Percentiles rank a stretch among this genome's conserved stretches.
Conservation (phyloP, 1,140 invertebrate genomes). For the Anastrepha ludens region DNA sequence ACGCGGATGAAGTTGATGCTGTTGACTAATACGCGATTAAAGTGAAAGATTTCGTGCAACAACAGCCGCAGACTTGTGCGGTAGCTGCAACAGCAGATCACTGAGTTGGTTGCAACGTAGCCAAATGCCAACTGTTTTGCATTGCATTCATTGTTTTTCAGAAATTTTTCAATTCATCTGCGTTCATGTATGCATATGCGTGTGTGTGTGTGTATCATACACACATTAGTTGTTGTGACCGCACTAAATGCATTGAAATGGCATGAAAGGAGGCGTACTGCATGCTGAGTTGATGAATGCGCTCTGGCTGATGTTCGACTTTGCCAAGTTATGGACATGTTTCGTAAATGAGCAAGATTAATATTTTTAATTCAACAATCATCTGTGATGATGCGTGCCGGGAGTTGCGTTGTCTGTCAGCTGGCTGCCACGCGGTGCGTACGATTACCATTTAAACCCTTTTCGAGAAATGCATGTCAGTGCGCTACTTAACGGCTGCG, state of each 20-base stretch:
- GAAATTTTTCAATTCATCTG: neutral
- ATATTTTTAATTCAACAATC: slow-evolving; percentile 52
- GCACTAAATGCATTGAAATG: slow-evolving; percentile 47
- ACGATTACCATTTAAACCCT: slow-evolving; percentile 24
- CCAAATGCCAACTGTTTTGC: slow-evolving; percentile 48
- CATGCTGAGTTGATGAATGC: slow-evolving; percentile 56
- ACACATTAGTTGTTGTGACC: slow-evolving; percentile 24
- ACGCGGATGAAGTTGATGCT: slow-evolving; percentile 8
- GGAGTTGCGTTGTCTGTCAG: slow-evolving; percentile 39
- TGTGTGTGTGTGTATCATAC: neutral
- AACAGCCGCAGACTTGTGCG: neutral
- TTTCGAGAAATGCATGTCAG: neutral
- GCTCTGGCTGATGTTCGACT: slow-evolving; percentile 36
- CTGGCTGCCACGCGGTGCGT: slow-evolving; percentile 24
- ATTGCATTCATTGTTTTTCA: neutral
- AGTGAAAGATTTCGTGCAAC: slow-evolving; percentile 56
- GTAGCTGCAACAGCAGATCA: neutral
- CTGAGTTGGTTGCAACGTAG: neutral
- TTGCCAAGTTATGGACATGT: slow-evolving; percentile 30
- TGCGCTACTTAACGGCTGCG: slow-evolving; percentile 4
- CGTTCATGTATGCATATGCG: neutral
- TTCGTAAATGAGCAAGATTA: slow-evolving; percentile 48
- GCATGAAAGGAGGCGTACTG: slow-evolving; percentile 46
- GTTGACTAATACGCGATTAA: slow-evolving; percentile 66
- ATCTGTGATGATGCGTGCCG: slow-evolving; percentile 37